A percentile compares a stretch with the other conserved stretches of the same genome.
phyloP scores from a whole-genome alignment of 2,113 vertebrate genomes.

The Acanthisitta chloris region DNA sequence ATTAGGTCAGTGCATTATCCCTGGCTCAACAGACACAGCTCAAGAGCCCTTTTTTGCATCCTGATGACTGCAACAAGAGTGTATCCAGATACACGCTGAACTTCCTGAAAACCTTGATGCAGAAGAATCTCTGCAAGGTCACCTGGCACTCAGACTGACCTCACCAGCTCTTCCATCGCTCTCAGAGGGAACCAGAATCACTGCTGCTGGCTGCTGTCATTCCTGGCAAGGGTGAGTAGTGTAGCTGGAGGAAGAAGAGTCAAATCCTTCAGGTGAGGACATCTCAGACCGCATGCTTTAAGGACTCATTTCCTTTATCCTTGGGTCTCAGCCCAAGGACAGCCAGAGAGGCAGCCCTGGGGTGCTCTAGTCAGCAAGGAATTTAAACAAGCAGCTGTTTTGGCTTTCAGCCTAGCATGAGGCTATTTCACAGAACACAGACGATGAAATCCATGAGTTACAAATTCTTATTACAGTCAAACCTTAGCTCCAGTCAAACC shows the following conservation, averaged over 20 bases:
- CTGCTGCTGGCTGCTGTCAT: background rate
- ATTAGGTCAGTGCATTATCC: background rate
- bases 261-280: background rate
- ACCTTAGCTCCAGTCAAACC: background rate
- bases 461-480: background rate
- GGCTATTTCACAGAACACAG: background rate
- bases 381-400: background rate
- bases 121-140: background rate
- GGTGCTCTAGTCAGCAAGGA: background rate
- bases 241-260: background rate
- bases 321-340: background rate
- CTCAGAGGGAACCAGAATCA: background rate
- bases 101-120: accelerated
- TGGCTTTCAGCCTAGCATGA: background rate
- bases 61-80: background rate
- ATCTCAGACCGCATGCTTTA: background rate
- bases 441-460: background rate
- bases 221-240: background rate
- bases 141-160: accelerated
- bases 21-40: background rate
- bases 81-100: background rate
- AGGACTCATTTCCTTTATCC: background rate
- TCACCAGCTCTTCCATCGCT: background rate
- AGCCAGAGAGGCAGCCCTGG: background rate
- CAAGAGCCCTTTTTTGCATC: background rate